Evolutionary conservation across 2,797 vertebrate species (phyloP).

Genomic region (Eurystomus glaucurus): DNA sequence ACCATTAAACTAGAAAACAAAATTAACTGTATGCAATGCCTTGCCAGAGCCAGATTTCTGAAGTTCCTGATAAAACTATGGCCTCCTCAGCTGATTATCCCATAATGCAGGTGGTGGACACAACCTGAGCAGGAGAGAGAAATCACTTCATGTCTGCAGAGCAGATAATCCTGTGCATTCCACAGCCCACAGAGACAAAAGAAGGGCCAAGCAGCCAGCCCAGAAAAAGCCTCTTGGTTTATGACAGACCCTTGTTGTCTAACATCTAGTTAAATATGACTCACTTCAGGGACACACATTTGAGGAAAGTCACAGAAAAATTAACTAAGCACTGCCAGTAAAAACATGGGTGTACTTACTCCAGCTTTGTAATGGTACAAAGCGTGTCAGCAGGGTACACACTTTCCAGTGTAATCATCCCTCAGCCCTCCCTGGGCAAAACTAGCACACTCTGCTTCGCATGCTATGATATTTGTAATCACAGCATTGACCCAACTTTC

Average conservation of each 20-base stretch:
- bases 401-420: slow-evolving; percentile 27
- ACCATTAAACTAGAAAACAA: neutral
- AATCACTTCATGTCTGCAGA: neutral
- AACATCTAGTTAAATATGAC: slow-evolving; percentile 21
- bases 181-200: neutral
- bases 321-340: slow-evolving; percentile 52
- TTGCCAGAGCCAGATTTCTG: neutral
- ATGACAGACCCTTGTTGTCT: slow-evolving; percentile 2
- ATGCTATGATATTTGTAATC: neutral
- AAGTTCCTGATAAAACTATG: rapidly evolving
- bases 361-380: slow-evolving; percentile 40
- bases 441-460: neutral
- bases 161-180: neutral
- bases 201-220: neutral
- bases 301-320: slow-evolving; percentile 43
- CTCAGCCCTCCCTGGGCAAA: neutral
- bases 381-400: neutral
- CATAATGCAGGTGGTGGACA: neutral
- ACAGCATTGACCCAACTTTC: neutral
- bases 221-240: neutral
- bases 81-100: neutral
- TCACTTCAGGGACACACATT: slow-evolving; percentile 52
- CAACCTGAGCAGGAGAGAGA: neutral
- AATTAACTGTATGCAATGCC: rapidly evolving
- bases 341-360: slow-evolving; percentile 61